A percentile compares a stretch with the other conserved stretches of the same genome.
Conservation (phyloP, 2,888 invertebrate species). For the Lithophane semibrunnea region DNA sequence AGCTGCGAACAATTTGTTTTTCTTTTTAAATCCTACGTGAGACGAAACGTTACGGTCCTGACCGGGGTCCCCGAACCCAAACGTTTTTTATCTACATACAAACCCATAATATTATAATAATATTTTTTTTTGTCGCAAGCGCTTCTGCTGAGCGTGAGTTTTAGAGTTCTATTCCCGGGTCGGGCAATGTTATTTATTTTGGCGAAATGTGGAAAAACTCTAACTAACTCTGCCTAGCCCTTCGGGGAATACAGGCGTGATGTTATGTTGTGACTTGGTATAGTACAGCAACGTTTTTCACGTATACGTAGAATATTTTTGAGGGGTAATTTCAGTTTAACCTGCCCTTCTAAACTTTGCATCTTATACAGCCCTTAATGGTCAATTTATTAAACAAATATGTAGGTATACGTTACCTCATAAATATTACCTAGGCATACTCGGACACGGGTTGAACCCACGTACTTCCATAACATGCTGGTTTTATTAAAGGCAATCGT, state of each 20-base stretch:
- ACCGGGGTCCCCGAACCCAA: too few relatives aligned
- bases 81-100: too few relatives aligned
- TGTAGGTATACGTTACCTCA: slow-evolving; percentile 25
- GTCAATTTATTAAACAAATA: slow-evolving; percentile 29
- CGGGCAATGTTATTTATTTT: background rate
- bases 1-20: too few relatives aligned
- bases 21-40: too few relatives aligned
- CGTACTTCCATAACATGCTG: slow-evolving; percentile 47
- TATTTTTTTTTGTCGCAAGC: background rate
- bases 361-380: slow-evolving; percentile 13
- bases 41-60: too few relatives aligned
- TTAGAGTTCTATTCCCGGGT: background rate
- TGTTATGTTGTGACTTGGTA: background rate
- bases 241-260: too few relatives aligned
- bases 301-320: background rate
- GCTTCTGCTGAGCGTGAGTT: background rate
- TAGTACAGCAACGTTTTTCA: background rate
- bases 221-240: too few relatives aligned
- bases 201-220: too few relatives aligned
- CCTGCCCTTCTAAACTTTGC: slow-evolving; percentile 7
- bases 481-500: slow-evolving; percentile 51
- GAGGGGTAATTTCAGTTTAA: slow-evolving; percentile 6
- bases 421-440: slow-evolving; percentile 31
- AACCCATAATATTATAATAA: too few relatives aligned
- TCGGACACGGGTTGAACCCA: slow-evolving; percentile 36